These are phyloP conservation scores for Indicator indicator DNA, from an alignment of 2,113 vertebrate genomes.

Conservation along the genomic window DNA sequence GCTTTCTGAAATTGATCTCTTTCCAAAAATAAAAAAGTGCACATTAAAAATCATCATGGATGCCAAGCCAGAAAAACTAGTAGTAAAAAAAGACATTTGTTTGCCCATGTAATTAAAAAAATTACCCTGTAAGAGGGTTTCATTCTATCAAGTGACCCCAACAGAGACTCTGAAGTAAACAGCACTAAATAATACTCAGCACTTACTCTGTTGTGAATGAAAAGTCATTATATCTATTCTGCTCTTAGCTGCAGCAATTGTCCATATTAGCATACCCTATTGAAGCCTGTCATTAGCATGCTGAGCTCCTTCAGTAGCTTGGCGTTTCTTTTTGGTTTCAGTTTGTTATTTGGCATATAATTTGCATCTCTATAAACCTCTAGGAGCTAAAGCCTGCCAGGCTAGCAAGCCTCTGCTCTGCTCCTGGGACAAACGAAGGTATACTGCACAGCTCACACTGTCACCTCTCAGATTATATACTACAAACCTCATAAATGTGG, in stretches of 20 bases:
- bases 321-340: constrained; percentile 5
- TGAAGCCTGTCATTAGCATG: constrained; percentile 42
- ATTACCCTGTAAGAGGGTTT: not conserved
- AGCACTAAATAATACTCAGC: not conserved
- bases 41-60: not conserved
- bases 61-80: not conserved
- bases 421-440: fast-evolving
- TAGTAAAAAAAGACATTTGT: not conserved
- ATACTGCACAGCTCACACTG: not conserved
- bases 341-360: constrained; percentile 9
- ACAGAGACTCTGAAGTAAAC: not conserved
- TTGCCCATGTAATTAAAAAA: not conserved
- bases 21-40: not conserved
- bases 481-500: not conserved
- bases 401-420: not conserved
- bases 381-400: not conserved
- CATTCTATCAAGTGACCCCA: not conserved
- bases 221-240: not conserved
- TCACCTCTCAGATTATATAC: not conserved
- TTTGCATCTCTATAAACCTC: constrained; percentile 45
- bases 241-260: not conserved
- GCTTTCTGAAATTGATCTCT: not conserved
- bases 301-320: constrained; percentile 2
- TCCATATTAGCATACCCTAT: not conserved
- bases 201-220: not conserved